Evolutionary conservation across 2,113 vertebrate species (phyloP).

Genomic region (Pseudonaja textilis): DNA sequence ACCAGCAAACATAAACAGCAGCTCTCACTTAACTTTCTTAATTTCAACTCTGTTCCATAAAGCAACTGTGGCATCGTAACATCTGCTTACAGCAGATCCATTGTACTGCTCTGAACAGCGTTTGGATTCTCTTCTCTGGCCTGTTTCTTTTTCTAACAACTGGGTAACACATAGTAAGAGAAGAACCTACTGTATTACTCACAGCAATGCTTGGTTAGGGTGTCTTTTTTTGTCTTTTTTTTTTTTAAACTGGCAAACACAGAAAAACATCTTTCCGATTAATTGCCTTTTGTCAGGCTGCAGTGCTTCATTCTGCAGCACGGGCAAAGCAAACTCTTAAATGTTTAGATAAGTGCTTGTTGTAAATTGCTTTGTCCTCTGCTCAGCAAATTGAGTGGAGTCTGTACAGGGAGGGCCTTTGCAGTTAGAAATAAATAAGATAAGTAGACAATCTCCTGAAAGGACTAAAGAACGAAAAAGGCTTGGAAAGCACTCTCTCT

Average conservation of each 20-base stretch:
- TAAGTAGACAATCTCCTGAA: not conserved
- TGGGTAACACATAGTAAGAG: not conserved
- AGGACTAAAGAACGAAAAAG: conserved; percentile 1
- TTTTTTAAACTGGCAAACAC: not conserved
- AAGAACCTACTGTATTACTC: conserved; percentile 18
- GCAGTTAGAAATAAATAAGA: conserved; percentile 1
- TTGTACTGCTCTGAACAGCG: conserved; percentile 35
- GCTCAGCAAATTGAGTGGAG: not conserved
- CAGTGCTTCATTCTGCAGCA: conserved; percentile 23
- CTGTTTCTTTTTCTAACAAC: not conserved
- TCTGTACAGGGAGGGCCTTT: conserved; percentile 24
- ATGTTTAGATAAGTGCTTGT: conserved; percentile 23
- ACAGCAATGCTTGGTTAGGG: not conserved
- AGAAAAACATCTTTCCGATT: conserved; percentile 19
- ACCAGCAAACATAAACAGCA: conserved; percentile 38
- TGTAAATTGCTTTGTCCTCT: conserved; percentile 14
- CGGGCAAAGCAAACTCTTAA: conserved; percentile 24
- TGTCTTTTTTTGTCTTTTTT: not conserved
- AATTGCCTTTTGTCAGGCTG: conserved; percentile 10
- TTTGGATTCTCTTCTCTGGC: not conserved
- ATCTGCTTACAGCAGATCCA: conserved; percentile 1
- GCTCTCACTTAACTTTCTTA: conserved; percentile 41
- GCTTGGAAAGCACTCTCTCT: not conserved
- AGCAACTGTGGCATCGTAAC: conserved; percentile 45
- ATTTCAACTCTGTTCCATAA: conserved; percentile 48